Evolutionary conservation across 2,797 vertebrate species (phyloP).

Genomic region (Malacoctenus gilli): DNA sequence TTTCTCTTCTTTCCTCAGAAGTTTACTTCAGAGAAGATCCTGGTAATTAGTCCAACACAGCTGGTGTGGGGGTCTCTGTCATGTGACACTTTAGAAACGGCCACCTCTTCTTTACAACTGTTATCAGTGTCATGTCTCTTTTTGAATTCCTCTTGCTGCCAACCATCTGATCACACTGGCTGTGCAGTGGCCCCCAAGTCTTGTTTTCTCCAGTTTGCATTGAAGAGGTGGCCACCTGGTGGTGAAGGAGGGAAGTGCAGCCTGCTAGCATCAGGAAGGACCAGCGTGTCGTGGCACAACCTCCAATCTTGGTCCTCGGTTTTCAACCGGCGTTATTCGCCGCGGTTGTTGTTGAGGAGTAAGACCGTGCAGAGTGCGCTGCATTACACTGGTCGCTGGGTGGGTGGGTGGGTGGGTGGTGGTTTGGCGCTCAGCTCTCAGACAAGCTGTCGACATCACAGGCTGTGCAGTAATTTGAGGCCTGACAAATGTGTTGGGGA

Average conservation of each 20-base stretch:
- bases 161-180: not conserved
- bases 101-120: slow-evolving; percentile 64
- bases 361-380: not conserved
- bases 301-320: slow-evolving; percentile 17
- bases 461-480: not conserved
- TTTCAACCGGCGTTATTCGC: not conserved
- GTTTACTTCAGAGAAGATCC: slow-evolving; percentile 76
- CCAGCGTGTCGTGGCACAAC: too few relatives aligned
- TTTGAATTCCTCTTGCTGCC: slow-evolving; percentile 1
- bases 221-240: slow-evolving; percentile 78
- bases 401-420: slow-evolving; percentile 26
- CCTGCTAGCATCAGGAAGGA: slow-evolving; percentile 17
- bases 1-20: slow-evolving; percentile 69
- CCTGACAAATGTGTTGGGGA: not conserved
- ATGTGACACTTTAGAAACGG: slow-evolving; percentile 35
- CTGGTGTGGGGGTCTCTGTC: slow-evolving; percentile 43
- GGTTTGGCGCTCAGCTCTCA: slow-evolving; percentile 55
- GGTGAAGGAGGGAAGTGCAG: slow-evolving; percentile 52
- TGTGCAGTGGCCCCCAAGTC: not conserved
- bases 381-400: too few relatives aligned
- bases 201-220: slow-evolving; percentile 42
- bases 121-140: not conserved
- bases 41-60: slow-evolving; percentile 66
- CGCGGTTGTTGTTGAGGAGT: not conserved
- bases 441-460: too few relatives aligned